phyloP scores from a whole-genome alignment of 1,140 invertebrate species.

The Globodera ellingtonae region DNA sequence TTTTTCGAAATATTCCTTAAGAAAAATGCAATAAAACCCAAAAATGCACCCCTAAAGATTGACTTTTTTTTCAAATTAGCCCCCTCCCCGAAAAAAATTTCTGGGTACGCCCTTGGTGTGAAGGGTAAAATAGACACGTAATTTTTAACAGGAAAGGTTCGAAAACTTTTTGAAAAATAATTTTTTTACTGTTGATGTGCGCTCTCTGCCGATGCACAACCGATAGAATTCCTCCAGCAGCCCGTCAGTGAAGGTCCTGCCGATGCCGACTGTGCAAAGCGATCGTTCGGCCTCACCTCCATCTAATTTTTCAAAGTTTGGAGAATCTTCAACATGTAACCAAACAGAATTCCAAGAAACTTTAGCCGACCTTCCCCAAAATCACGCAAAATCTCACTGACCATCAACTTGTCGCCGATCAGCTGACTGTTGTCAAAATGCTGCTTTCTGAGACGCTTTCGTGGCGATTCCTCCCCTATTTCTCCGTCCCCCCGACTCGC shows the following conservation, averaged over 20 bases:
- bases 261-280: not conserved
- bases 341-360: not conserved
- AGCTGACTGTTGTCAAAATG: constrained; percentile 33
- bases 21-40: too few species aligned
- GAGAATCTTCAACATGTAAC: not conserved
- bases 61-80: too few species aligned
- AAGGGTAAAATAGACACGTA: too few species aligned
- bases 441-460: constrained; percentile 34
- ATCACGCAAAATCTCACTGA: not conserved
- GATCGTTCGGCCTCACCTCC: not conserved
- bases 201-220: not conserved
- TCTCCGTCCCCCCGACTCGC: constrained; percentile 1
- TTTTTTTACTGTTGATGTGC: too few species aligned
- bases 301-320: not conserved
- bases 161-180: too few species aligned
- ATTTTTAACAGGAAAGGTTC: too few species aligned
- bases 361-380: not conserved
- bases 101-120: too few species aligned
- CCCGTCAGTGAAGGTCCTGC: constrained; percentile 1
- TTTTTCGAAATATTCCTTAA: too few species aligned
- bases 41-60: too few species aligned
- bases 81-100: too few species aligned
- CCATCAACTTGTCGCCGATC: constrained; percentile 31
- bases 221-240: not conserved
- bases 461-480: constrained; percentile 25